Evolutionary conservation across 2,113 vertebrate species (phyloP), one percentile per base, ranked within the genome.

Genomic region (Petrocephalus zakoni): DNA sequence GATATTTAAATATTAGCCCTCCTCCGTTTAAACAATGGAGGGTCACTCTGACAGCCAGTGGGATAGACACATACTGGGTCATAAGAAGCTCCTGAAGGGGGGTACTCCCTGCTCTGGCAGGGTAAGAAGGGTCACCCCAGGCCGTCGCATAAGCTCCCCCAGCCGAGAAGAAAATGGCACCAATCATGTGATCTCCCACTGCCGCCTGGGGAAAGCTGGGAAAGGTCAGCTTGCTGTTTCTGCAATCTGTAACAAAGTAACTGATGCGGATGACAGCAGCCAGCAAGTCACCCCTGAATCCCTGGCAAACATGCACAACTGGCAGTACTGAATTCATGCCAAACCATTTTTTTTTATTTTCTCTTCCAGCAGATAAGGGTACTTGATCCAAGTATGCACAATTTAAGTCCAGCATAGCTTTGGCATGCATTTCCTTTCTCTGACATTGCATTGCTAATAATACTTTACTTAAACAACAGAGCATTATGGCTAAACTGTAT

Each of bases 381-480:
- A 37, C 22, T 85, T n/a, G 51, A 85, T 55, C 47, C 84, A 85
- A 52, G 22, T 47, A 22, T 51, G 8, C 47, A 10, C 81, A 25
- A 49, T 68, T 58, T 22, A 0, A 19, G 19, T 46, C 34, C 15
- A 11, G 15, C 17, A n/a, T 19, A 37, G 34, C 22, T 58, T 34
- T n/a, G 29, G 4, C 68, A 11, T 72, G 10, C 53, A 47, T 5
- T 53, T 17, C 55, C 42, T 89, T 37, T 25, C 83, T 85, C 49
- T 85, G 25, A 34, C 49, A 53, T n/a, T 42, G 58, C n/a, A 51
- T 87, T 75, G 47, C 88, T 84, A 47, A 42, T 46, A n/a, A 55
- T 83, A 61, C 78, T 61, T 84, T 29, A 82, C 25, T 88, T 83
- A 89, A 56, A 75, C 72, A 87, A 87, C 86, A 85, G 15, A 64